A percentile compares a stretch with the other conserved stretches of the same genome.
phyloP scores from a whole-genome alignment of 2,888 invertebrate species.

The Dryococelus australis region DNA sequence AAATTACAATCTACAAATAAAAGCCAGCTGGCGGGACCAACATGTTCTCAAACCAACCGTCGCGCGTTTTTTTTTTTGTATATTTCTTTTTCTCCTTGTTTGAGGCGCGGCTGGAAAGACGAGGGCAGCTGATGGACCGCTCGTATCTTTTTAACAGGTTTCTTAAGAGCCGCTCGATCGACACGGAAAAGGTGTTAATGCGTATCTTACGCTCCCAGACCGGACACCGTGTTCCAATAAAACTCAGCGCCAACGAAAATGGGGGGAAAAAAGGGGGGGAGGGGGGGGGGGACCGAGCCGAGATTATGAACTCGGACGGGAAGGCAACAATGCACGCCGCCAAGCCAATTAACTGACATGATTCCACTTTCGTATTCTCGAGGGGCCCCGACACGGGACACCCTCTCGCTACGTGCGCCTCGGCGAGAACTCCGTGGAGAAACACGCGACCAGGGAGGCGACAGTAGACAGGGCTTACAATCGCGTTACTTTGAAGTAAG shows the following conservation, averaged over 20 bases:
- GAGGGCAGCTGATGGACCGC: background rate
- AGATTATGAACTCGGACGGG: background rate
- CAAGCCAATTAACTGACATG: background rate
- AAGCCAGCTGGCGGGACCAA: background rate
- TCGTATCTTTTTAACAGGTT: slow-evolving; percentile 16
- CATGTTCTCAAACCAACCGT: background rate
- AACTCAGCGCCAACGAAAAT: background rate
- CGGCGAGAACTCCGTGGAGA: background rate
- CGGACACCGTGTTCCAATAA: slow-evolving; percentile 16
- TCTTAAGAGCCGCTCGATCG: background rate
- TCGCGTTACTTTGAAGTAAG: too few species aligned
- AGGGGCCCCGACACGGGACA: background rate
- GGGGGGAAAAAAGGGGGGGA: background rate
- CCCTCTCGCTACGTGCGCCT: background rate
- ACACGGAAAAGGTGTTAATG: slow-evolving; percentile 16
- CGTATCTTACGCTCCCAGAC: slow-evolving; percentile 16
- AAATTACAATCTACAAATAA: background rate
- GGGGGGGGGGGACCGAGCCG: background rate
- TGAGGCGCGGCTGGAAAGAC: background rate
- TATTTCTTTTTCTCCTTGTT: background rate
- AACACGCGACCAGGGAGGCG: too few species aligned
- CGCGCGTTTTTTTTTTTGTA: background rate
- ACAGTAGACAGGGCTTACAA: too few species aligned
- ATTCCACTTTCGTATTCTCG: background rate
- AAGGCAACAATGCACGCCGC: background rate